Percentiles rank a stretch among this genome's conserved stretches.
phyloP scores from a whole-genome alignment of 2,888 invertebrate genomes.

The Apodemia duryi region DNA sequence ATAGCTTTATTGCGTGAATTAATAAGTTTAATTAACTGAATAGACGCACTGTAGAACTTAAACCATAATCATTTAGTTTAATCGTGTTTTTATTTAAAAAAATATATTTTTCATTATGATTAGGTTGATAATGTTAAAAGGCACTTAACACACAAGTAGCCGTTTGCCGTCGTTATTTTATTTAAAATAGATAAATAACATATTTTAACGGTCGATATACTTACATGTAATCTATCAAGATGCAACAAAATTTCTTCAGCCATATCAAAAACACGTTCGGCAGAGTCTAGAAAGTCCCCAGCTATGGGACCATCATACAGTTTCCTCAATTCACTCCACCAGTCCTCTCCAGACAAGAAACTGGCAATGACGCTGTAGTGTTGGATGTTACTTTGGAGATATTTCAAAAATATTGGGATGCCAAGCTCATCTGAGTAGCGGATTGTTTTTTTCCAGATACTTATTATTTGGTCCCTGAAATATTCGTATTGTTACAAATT shows the following conservation, averaged over 20 bases:
- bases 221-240: slow-evolving; percentile 66
- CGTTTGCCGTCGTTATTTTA: not conserved
- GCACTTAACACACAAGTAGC: no score
- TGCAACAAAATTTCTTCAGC: slow-evolving; percentile 56
- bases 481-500: not conserved
- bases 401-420: slow-evolving; percentile 58
- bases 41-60: no score
- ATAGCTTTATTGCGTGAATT: no score
- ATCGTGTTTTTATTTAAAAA: no score
- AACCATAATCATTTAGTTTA: no score
- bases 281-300: slow-evolving; percentile 46
- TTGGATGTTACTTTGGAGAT: slow-evolving; percentile 55
- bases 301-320: slow-evolving; percentile 54
- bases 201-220: slow-evolving; percentile 29
- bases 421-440: slow-evolving; percentile 59
- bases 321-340: slow-evolving; percentile 55
- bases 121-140: no score
- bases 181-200: not conserved
- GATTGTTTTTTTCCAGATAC: slow-evolving; percentile 45
- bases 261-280: slow-evolving; percentile 57
- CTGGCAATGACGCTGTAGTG: slow-evolving; percentile 53
- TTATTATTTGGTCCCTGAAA: slow-evolving; percentile 49
- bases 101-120: no score
- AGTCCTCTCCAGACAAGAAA: slow-evolving; percentile 59
- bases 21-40: no score